Evolutionary conservation across 1,140 invertebrate genomes (phyloP).

Genomic region (Dolichoris vasculosae): DNA sequence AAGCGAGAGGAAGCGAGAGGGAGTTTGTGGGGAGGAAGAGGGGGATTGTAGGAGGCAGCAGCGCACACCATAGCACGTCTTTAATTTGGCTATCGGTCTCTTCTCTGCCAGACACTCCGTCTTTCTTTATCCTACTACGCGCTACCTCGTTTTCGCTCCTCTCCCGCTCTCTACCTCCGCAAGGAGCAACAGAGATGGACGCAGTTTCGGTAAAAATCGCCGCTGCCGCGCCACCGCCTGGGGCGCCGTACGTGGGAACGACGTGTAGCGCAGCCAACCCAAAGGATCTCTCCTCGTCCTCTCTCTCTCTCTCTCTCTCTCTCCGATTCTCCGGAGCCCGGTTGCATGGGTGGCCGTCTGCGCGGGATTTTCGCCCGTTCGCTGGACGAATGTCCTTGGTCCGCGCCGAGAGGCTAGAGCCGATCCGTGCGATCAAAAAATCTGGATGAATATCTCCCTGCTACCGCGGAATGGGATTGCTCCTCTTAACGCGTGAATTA

Average conservation of each 20-base stretch:
- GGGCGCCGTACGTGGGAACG: conserved; percentile 69
- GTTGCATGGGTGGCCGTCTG: conserved; percentile 39
- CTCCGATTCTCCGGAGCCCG: background rate
- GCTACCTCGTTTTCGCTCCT: conserved; percentile 29
- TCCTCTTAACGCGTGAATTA: background rate
- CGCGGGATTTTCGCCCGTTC: conserved; percentile 22
- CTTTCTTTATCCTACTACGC: conserved; percentile 4
- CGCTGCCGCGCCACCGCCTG: conserved; percentile 57
- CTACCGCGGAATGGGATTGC: background rate
- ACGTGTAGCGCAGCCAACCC: conserved; percentile 52
- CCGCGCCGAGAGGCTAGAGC: background rate
- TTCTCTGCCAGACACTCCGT: conserved; percentile 7
- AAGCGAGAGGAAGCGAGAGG: conserved; percentile 13
- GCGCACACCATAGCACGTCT: conserved; percentile 53
- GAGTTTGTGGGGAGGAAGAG: conserved; percentile 55
- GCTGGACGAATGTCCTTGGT: conserved; percentile 11
- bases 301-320: conserved; percentile 4
- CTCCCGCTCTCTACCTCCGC: background rate
- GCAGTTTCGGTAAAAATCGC: conserved; percentile 63
- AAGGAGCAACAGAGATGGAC: conserved; percentile 27
- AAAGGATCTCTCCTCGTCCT: background rate
- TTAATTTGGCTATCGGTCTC: conserved; percentile 66
- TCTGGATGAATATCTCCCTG: background rate
- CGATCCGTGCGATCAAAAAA: background rate
- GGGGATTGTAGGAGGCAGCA: conserved; percentile 62